Evolutionary conservation across 2,113 vertebrate species (phyloP), one percentile per base, ranked within the genome.

Genomic region (Takifugu bimaculatus): DNA sequence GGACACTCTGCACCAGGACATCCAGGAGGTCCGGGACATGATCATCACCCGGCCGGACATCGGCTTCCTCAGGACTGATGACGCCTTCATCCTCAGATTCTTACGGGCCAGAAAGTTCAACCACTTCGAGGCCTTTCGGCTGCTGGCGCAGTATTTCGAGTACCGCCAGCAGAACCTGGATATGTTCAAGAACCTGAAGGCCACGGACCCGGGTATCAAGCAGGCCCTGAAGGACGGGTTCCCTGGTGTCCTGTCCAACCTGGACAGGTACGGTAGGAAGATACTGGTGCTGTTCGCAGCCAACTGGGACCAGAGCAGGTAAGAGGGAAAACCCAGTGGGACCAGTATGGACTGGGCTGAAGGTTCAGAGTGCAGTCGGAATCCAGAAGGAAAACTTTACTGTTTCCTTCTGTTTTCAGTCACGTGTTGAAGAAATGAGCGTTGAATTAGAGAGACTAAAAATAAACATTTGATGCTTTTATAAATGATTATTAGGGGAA

Each of bases 241-340:
- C 68, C 97, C 97, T 0, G 97, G 97, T 0, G 97, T 97, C 54
- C 92, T 99, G 44, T 93, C 96, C 75, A 96, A 99, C 53, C 88
- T 98, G 89, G 97, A 99, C 91, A 90, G 95, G 84, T 96, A 96
- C 26, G 97, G 97, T 78, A 91, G 97, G 88, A 98, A 96, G 77
- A 98, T 99, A 55, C 88, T 99, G 50, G 94, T 99, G 25, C 93
- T 99, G 51, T 99, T 99, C 26, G 97, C 97, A 27, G 95, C 97
- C 79, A 99, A 99, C 91, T 98, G 97, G 97, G 97, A 98, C 86
- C 97, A 99, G 89, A 99, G 94, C 97, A 98, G 97, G 97, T 98
- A 94, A 70, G 7, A 45, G 15, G 51, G 35, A 7, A n/a, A n/a
- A 50, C 50, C 49, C 3, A 26, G 44, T 39, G 35, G 35, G 11